phyloP scores from a whole-genome alignment of 2,888 invertebrate species.

The Microctonus aethiopoides region DNA sequence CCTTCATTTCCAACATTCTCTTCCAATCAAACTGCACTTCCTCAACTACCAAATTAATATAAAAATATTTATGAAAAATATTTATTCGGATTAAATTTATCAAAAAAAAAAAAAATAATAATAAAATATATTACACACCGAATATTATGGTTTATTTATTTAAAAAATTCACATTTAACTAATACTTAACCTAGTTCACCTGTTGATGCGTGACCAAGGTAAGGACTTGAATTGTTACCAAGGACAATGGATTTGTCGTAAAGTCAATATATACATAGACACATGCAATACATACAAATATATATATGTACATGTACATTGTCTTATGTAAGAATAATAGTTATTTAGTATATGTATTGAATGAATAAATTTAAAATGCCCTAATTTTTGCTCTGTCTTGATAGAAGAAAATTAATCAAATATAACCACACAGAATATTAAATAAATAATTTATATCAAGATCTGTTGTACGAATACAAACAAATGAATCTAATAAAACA shows the following conservation, averaged over 20 bases:
- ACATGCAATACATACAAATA: too few species aligned
- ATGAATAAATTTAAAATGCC: background rate
- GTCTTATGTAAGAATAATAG: background rate
- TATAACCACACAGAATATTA: background rate
- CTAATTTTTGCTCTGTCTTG: background rate
- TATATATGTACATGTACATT: background rate
- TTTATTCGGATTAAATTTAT: background rate
- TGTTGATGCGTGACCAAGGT: conserved; percentile 53
- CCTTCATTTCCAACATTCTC: too few species aligned
- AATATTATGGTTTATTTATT: too few species aligned
- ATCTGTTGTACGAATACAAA: background rate
- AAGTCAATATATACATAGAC: background rate
- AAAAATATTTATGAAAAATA: too few species aligned
- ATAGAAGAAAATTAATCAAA: background rate
- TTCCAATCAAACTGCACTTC: too few species aligned
- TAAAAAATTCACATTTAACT: background rate
- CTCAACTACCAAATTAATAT: too few species aligned
- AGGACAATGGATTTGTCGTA: conserved; percentile 30
- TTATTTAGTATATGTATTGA: too few species aligned
- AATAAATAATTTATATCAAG: background rate
- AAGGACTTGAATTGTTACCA: conserved; percentile 34
- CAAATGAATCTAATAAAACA: background rate
- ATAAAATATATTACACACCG: too few species aligned
- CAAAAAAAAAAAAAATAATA: too few species aligned
- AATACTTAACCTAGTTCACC: conserved; percentile 45